Percentiles rank a stretch among this genome's conserved stretches.
Evolutionary conservation across 2,797 vertebrate species (phyloP).

Genomic region (Lacerta agilis): DNA sequence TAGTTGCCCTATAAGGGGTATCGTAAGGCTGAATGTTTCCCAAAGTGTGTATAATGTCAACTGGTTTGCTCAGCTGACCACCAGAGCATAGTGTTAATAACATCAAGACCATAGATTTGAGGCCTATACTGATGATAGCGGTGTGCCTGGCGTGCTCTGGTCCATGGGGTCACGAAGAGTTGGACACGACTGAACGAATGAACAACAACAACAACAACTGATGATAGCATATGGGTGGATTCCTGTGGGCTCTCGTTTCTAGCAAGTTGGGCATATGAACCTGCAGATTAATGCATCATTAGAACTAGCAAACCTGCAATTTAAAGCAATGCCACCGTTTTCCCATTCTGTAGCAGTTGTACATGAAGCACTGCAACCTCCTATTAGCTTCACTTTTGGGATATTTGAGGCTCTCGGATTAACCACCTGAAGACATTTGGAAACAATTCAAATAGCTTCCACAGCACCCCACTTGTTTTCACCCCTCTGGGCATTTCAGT

Average conservation of each 20-base stretch:
- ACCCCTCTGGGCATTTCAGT: background rate
- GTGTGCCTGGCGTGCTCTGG: too few relatives aligned
- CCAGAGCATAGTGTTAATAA: background rate
- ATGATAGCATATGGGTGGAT: too few relatives aligned
- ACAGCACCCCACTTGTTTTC: background rate
- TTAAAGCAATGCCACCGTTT: background rate
- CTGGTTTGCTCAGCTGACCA: background rate
- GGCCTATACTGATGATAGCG: background rate
- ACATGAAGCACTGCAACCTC: background rate
- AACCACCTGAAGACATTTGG: background rate
- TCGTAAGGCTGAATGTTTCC: background rate
- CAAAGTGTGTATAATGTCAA: background rate
- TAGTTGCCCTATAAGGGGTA: too few relatives aligned
- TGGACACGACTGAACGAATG: too few relatives aligned
- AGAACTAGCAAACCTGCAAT: background rate
- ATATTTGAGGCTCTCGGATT: background rate
- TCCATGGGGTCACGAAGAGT: too few relatives aligned
- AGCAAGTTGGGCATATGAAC: background rate
- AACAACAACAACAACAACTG: too few relatives aligned
- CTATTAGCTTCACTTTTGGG: background rate
- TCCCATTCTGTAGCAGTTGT: background rate
- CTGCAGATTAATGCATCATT: background rate
- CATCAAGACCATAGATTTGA: too few relatives aligned
- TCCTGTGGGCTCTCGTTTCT: background rate
- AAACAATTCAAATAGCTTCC: background rate